These are phyloP conservation scores for Mixornis gularis DNA, from an alignment of 2,113 vertebrate genomes.

Conservation along the genomic window DNA sequence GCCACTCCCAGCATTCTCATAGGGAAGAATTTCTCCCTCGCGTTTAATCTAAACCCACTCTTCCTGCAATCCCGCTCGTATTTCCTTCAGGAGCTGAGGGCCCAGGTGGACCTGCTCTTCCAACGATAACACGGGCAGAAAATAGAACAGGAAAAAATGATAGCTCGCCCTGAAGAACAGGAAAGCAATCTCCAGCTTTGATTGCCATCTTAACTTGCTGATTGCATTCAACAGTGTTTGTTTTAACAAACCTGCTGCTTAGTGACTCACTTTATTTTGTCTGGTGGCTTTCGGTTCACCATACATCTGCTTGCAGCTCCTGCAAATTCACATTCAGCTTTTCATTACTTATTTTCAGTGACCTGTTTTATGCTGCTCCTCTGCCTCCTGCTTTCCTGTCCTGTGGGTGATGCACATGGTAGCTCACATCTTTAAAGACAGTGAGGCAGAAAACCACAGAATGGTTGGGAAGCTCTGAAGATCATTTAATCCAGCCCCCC, in stretches of 20 bases:
- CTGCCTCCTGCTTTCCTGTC: background rate
- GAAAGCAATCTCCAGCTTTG: background rate
- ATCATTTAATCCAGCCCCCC: background rate
- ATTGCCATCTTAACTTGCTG: background rate
- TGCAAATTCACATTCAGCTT: background rate
- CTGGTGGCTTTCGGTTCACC: background rate
- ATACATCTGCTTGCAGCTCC: background rate
- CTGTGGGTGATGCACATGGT: rapidly evolving
- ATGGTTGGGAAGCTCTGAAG: background rate
- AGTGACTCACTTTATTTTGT: background rate
- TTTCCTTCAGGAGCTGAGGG: background rate
- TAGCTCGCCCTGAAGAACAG: background rate
- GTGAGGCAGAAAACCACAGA: background rate
- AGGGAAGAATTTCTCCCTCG: background rate
- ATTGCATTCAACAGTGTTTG: background rate
- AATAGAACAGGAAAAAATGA: rapidly evolving
- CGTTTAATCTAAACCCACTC: background rate
- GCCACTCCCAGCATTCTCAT: rapidly evolving
- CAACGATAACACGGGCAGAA: background rate
- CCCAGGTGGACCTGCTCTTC: too few species aligned
- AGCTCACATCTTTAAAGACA: background rate
- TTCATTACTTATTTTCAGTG: background rate
- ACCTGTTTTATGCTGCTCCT: background rate
- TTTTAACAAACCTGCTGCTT: background rate
- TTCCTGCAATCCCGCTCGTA: background rate